A percentile compares a stretch with the other conserved stretches of the same genome.
phyloP scores from a whole-genome alignment of 2,888 invertebrate genomes.

The Seladonia tumulorum region DNA sequence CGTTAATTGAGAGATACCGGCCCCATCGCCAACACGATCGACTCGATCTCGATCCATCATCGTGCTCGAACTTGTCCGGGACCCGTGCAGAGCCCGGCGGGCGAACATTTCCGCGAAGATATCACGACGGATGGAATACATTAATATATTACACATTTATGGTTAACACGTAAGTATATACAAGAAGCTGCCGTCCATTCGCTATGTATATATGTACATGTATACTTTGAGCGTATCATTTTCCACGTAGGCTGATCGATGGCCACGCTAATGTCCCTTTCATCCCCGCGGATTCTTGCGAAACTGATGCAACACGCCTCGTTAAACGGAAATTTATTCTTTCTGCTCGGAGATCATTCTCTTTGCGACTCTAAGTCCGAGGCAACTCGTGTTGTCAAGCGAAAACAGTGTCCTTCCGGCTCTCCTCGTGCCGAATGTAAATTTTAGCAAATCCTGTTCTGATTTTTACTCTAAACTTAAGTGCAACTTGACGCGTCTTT shows the following conservation, averaged over 20 bases:
- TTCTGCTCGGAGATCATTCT: not conserved
- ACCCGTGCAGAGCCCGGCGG: not conserved
- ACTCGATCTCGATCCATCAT: slow-evolving; percentile 3
- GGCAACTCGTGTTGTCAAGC: too few species aligned
- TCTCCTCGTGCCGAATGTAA: too few species aligned
- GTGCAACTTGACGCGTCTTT: too few species aligned
- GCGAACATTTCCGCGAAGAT: slow-evolving; percentile 13
- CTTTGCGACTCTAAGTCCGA: too few species aligned
- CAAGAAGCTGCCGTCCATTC: slow-evolving; percentile 26
- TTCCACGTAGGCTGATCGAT: slow-evolving; percentile 67
- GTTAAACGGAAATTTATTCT: not conserved
- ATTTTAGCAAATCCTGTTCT: too few species aligned
- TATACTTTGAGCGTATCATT: slow-evolving; percentile 76
- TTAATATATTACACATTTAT: slow-evolving; percentile 60
- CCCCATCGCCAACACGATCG: not conserved
- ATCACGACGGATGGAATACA: slow-evolving; percentile 36
- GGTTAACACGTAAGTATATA: slow-evolving; percentile 34
- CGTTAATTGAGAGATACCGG: not conserved
- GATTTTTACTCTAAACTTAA: too few species aligned
- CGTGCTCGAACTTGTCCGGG: not conserved
- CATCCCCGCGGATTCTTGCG: slow-evolving; percentile 26
- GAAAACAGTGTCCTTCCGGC: too few species aligned
- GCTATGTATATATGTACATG: slow-evolving; percentile 54
- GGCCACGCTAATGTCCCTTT: slow-evolving; percentile 45
- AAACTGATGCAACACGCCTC: slow-evolving; percentile 7